Evolutionary conservation across 2,888 invertebrate species (phyloP), one percentile per base, ranked within the genome.

Genomic region (Eucera pruinosa): DNA sequence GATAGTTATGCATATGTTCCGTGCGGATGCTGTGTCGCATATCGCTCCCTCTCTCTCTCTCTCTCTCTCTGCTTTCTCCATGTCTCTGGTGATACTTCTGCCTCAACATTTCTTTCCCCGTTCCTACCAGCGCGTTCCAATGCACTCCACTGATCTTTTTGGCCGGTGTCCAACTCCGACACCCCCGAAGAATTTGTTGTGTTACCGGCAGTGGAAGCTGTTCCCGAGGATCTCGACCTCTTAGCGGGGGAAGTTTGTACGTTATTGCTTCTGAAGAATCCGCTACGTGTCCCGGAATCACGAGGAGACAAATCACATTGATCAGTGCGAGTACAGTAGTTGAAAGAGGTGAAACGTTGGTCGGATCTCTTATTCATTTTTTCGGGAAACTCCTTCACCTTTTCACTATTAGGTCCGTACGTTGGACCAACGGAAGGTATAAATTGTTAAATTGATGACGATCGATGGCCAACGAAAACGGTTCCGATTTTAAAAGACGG

Each of bases 1-100:
- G 78, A 83, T 78, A 85, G 86, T 82, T 85, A 80, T 87, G 83
- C 85, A 87, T 87, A 85, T 82, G 81, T 69, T 86, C 79, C 72
- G 55, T 36, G 50, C 30, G 72, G 78, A 77, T 74, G 71, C 64
- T 72, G 72, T 27, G 68, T 25, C 52, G 72, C 70, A 80, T 54
- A 70, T 58, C 18, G 43, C 7, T 33, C 39, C 52, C 33, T 15
- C 27, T 65, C 18, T n/a, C 33, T 15, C 27, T 65, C 18, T 58
- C 18, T 39, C 7, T 33, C 39, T 47, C 33, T 15, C 27, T 65
- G 15, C 48, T 47, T 13, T 36, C 39, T n/a, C 27, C 33, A 23
- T 36, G 33, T 18, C 41, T 18, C 9, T 18, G 47, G 5, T 3
- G n/a, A 30, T 2, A 2, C n/a, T 5, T 30, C 11, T 47, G 9